Conservation (phyloP, 2,113 vertebrate genomes). For the Pheucticus melanocephalus region DNA sequence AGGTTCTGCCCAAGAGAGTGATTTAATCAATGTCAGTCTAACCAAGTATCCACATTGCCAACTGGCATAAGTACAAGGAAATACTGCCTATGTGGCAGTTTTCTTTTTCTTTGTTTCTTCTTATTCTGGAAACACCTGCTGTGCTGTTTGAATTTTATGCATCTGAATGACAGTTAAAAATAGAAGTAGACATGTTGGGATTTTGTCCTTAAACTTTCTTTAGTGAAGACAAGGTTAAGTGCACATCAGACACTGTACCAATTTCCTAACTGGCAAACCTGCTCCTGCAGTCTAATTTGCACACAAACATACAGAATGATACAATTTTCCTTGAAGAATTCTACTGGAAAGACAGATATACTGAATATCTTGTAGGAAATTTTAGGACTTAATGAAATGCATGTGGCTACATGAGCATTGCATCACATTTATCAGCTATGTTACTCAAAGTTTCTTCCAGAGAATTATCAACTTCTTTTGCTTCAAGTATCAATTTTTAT, state of each 20-base stretch:
- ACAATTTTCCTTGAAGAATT: not conserved
- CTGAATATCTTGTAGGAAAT: not conserved
- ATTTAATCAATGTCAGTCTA: conserved; percentile 15
- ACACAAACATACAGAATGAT: not conserved
- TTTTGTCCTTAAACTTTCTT: not conserved
- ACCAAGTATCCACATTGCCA: not conserved
- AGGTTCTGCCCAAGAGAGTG: conserved; percentile 11
- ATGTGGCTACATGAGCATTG: not conserved
- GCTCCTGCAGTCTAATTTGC: not conserved
- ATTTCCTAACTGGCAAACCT: not conserved
- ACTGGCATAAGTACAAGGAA: conserved; percentile 1
- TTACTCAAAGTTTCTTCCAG: not conserved
- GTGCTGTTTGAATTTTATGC: conserved; percentile 12
- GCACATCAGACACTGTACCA: not conserved
- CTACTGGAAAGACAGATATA: not conserved
- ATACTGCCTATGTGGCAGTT: not conserved
- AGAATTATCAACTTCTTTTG: not conserved
- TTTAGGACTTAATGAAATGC: not conserved
- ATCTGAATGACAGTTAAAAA: conserved; percentile 37
- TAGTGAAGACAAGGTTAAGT: not conserved
- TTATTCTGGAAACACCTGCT: not conserved
- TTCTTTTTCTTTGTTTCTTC: conserved; percentile 35
- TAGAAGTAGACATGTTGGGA: not conserved
- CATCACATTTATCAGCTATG: not conserved
- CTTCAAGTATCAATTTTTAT: not conserved